Evolutionary conservation across 1,140 invertebrate genomes (phyloP), one percentile per base, ranked within the genome.

Genomic region (Drosophila oshimai): DNA sequence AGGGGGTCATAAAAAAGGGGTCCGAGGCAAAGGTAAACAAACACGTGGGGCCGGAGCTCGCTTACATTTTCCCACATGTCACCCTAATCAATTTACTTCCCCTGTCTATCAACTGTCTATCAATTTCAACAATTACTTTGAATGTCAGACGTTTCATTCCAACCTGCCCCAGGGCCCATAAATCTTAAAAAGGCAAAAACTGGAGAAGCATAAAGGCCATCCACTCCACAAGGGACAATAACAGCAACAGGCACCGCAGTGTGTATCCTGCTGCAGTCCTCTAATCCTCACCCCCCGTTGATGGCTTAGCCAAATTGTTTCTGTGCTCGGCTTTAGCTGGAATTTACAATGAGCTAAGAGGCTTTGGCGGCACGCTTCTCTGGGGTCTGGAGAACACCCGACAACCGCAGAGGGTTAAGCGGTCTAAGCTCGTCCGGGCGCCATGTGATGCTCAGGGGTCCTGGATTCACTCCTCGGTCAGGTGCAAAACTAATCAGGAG

Each of bases 281-380:
- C 10, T n/a, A 12, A 2, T 24, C 20, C 22, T 6, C 20, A 22
- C 15, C 22, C 10, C 10, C 13, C 18, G 7, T 13, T 18, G 7
- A 12, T 39, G 54, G 46, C 57, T 67, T 46, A 50, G 41, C 47
- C 33, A 71, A 74, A 84, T 78, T 76, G 67, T 87, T 69, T 76
- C 71, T 61, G 9, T 64, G 57, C 53, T 68, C 29, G 45, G 70
- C 33, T 75, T 80, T 68, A 86, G 75, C 67, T 53, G 41, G 65
- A 84, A 79, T 79, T 86, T 69, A 67, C 72, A 73, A 87, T 80
- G 75, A 76, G 61, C 53, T 87, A 86, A 80, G 80, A 71, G 76
- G 75, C 68, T 80, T 84, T 62, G 47, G 55, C 28, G 65, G 34
- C 47, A 60, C 78, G 73, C 57, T 57, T 34, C 33, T 17, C 10